These are phyloP conservation scores for Psilopogon haemacephalus DNA, from an alignment of 2,113 vertebrate genomes.

Conservation along the genomic window DNA sequence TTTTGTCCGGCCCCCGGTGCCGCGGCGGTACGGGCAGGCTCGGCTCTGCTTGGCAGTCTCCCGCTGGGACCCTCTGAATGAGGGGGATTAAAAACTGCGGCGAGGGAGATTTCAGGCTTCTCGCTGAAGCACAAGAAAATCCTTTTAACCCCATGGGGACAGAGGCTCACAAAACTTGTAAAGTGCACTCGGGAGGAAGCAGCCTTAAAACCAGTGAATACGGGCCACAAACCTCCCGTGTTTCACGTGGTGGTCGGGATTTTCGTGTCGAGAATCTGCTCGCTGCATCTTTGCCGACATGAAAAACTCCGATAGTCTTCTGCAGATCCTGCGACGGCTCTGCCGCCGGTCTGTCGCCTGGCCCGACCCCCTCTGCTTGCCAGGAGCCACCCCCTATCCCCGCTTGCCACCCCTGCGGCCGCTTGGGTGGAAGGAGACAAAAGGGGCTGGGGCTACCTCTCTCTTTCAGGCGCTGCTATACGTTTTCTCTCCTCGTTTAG, in stretches of 20 bases:
- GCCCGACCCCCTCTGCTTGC: background rate
- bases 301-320: too few relatives aligned
- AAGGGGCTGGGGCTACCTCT: background rate
- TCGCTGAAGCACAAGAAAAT: background rate
- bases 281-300: background rate
- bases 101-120: background rate
- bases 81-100: background rate
- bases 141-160: background rate
- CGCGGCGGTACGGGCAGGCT: background rate
- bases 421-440: background rate
- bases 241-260: background rate
- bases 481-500: background rate
- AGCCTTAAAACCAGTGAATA: background rate
- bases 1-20: background rate
- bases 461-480: background rate
- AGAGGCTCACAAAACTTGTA: background rate
- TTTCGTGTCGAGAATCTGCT: background rate
- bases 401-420: background rate
- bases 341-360: background rate
- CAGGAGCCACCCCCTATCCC: background rate
- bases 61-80: background rate
- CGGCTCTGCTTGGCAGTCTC: background rate
- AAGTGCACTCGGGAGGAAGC: background rate
- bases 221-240: background rate
- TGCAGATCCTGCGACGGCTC: background rate